A percentile compares a stretch with the other conserved stretches of the same genome.
These are phyloP conservation scores for Periphyllus acericola DNA, from an alignment of 2,888 invertebrate species.

Conservation along the genomic window DNA sequence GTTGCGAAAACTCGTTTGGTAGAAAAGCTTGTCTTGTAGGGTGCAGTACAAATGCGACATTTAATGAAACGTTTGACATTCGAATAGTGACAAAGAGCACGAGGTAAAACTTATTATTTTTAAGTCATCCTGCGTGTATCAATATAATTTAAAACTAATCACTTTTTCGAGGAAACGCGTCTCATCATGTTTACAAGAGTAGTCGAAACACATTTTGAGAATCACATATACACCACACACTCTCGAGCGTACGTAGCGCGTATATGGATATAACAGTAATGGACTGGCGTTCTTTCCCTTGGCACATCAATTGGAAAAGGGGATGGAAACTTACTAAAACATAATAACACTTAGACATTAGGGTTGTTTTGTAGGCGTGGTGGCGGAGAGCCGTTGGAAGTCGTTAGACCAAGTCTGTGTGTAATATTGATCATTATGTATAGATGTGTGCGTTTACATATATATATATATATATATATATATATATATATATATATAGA, in stretches of 20 bases:
- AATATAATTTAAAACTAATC: background rate
- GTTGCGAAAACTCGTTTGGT: no score
- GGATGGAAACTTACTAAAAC: constrained; percentile 41
- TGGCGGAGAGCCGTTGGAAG: constrained; percentile 10
- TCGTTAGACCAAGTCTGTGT: constrained; percentile 48
- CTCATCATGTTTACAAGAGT: background rate
- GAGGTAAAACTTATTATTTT: no score
- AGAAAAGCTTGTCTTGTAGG: no score
- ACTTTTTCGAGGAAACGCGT: background rate
- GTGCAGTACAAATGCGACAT: no score
- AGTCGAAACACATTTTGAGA: background rate
- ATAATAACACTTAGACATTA: constrained; percentile 45
- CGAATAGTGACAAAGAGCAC: no score
- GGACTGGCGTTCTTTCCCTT: background rate
- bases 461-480: background rate
- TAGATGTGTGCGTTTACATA: background rate
- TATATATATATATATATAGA: background rate
- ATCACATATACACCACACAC: background rate
- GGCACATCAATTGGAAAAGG: constrained; percentile 41
- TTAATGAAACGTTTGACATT: no score
- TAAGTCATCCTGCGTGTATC: background rate
- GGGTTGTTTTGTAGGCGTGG: constrained; percentile 38
- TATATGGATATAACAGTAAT: constrained; percentile 1
- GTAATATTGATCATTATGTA: constrained; percentile 40
- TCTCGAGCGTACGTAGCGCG: background rate